phyloP scores from a whole-genome alignment of 1,140 invertebrate species.

The Neodiprion virginianus region DNA sequence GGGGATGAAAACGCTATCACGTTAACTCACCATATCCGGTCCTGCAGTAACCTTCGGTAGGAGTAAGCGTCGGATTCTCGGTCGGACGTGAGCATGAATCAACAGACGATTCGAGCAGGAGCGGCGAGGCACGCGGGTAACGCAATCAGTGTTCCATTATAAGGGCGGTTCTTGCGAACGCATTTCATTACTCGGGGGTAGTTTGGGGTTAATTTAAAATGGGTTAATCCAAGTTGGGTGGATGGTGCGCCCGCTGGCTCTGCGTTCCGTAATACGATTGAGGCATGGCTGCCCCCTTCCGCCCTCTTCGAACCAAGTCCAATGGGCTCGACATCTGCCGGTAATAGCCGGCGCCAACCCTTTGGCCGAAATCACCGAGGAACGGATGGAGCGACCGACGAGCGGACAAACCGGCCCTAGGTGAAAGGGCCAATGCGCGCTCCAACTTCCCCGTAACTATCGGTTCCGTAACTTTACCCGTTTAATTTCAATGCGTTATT shows the following conservation, averaged over 20 bases:
- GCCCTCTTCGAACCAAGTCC: background rate
- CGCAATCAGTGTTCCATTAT: constrained; percentile 14
- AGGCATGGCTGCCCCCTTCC: constrained; percentile 3
- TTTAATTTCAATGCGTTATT: background rate
- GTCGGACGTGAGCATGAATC: background rate
- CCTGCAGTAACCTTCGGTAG: background rate
- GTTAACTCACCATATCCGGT: too few relatives aligned
- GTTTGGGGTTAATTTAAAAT: constrained; percentile 18
- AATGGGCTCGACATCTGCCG: constrained; percentile 14
- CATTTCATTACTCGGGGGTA: constrained; percentile 11
- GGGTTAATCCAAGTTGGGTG: constrained; percentile 10
- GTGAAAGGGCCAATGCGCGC: background rate
- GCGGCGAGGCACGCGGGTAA: constrained; percentile 1
- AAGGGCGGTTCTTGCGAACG: constrained; percentile 9
- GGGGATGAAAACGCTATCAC: background rate
- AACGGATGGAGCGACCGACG: background rate
- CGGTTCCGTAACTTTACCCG: constrained; percentile 1
- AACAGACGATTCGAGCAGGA: background rate
- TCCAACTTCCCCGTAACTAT: background rate
- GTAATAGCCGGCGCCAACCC: constrained; percentile 9
- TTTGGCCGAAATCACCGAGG: background rate
- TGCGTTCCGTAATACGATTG: background rate
- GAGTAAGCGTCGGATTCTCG: background rate
- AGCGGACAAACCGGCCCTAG: background rate
- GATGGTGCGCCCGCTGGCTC: background rate